phyloP scores from a whole-genome alignment of 2,797 vertebrate species.

The Notolepis coatsorum region DNA sequence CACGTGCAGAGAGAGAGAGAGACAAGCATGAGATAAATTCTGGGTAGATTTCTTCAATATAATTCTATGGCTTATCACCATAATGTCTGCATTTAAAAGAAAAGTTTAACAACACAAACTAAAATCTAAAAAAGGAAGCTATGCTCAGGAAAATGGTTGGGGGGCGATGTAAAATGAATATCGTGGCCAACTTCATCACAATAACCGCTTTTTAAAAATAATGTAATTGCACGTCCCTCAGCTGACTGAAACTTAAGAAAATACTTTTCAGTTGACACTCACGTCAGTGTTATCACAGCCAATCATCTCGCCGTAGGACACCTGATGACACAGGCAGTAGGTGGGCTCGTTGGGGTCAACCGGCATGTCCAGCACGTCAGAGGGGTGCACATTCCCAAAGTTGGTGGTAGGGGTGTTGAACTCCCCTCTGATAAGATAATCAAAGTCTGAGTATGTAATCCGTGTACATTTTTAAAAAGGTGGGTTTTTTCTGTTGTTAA shows the following conservation, averaged over 20 bases:
- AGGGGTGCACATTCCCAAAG: slow-evolving; percentile 96
- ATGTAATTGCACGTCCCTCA: neutral
- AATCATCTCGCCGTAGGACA: slow-evolving; percentile 99
- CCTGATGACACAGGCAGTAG: slow-evolving; percentile 98
- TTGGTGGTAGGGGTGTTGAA: slow-evolving; percentile 91
- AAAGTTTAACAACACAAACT: no score
- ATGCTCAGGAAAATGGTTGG: no score
- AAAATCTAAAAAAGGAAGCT: no score
- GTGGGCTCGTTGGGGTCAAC: slow-evolving; percentile 99
- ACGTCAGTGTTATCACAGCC: slow-evolving; percentile 99
- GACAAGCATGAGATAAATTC: no score
- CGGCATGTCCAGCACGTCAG: slow-evolving; percentile 98
- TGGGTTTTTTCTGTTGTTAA: no score
- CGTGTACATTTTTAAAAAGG: neutral
- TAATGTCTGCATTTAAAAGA: no score
- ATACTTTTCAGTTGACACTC: slow-evolving; percentile 66
- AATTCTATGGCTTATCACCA: no score
- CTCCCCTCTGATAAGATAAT: slow-evolving; percentile 84
- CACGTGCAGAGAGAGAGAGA: no score
- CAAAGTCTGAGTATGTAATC: neutral
- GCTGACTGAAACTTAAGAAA: neutral
- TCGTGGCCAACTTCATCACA: no score
- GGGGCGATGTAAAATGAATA: no score
- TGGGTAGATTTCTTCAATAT: no score
- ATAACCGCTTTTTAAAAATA: no score